Percentiles rank a stretch among this genome's conserved stretches.
Evolutionary conservation across 2,113 vertebrate species (phyloP).

Genomic region (Catharus minimus): DNA sequence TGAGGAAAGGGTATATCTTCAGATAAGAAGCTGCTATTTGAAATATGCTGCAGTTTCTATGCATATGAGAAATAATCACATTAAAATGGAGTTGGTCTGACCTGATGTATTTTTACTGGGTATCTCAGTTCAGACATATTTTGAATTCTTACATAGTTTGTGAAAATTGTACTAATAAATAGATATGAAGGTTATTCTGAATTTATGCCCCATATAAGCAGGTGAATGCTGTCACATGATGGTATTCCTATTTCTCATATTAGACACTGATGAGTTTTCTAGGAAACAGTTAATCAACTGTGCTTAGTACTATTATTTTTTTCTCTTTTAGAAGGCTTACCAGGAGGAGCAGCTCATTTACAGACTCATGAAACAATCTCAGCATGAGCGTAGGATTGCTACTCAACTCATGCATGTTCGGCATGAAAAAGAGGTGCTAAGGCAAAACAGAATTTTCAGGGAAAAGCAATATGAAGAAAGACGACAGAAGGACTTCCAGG

Average conservation of each 20-base stretch:
- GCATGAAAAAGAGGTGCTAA: slow-evolving; percentile 87
- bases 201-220: neutral
- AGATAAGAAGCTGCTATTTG: neutral
- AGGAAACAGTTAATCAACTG: neutral
- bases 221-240: neutral
- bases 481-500: slow-evolving; percentile 83
- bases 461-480: slow-evolving; percentile 88
- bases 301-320: neutral
- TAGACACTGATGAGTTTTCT: neutral
- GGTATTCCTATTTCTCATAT: neutral
- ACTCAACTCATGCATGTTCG: slow-evolving; percentile 88
- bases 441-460: slow-evolving; percentile 86
- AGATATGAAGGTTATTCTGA: neutral
- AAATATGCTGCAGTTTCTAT: neutral
- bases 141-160: neutral
- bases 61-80: neutral
- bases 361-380: slow-evolving; percentile 86
- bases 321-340: slow-evolving; percentile 75
- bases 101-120: neutral
- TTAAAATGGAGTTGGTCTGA: neutral
- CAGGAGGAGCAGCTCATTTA: slow-evolving; percentile 86
- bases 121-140: neutral
- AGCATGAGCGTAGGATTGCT: slow-evolving; percentile 85
- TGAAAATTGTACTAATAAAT: neutral
- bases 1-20: neutral